A percentile compares a stretch with the other conserved stretches of the same genome.
These are phyloP conservation scores for Vidua chalybeata DNA, from an alignment of 2,113 vertebrate species.

Conservation along the genomic window DNA sequence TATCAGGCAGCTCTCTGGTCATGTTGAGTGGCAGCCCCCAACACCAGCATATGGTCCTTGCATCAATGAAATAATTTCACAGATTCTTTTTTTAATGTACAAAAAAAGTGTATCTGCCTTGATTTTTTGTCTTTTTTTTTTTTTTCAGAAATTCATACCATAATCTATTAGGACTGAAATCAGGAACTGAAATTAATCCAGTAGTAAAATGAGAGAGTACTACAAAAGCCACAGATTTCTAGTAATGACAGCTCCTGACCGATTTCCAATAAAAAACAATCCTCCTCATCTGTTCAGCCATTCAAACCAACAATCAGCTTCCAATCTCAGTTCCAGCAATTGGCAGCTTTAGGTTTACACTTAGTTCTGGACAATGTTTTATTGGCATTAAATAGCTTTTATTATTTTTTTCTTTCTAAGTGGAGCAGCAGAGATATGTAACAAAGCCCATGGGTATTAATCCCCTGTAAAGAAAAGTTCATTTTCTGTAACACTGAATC, in stretches of 20 bases:
- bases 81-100: background rate
- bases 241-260: background rate
- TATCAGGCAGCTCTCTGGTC: background rate
- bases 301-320: slow-evolving; percentile 11
- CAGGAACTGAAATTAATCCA: slow-evolving; percentile 29
- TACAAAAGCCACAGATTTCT: slow-evolving; percentile 21
- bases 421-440: background rate
- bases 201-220: background rate
- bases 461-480: background rate
- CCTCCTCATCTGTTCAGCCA: slow-evolving; percentile 23
- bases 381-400: background rate
- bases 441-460: background rate
- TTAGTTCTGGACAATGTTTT: background rate
- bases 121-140: background rate
- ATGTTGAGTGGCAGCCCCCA: background rate
- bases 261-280: slow-evolving; percentile 35
- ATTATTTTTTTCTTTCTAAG: background rate
- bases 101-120: background rate
- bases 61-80: background rate
- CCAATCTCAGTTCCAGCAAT: background rate
- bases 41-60: background rate
- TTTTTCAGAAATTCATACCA: background rate
- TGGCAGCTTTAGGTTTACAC: background rate
- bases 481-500: background rate
- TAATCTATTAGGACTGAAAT: background rate